Base-by-base conservation (phyloP, 2,888 invertebrate genomes). In the Orthosia incerta region DNA sequence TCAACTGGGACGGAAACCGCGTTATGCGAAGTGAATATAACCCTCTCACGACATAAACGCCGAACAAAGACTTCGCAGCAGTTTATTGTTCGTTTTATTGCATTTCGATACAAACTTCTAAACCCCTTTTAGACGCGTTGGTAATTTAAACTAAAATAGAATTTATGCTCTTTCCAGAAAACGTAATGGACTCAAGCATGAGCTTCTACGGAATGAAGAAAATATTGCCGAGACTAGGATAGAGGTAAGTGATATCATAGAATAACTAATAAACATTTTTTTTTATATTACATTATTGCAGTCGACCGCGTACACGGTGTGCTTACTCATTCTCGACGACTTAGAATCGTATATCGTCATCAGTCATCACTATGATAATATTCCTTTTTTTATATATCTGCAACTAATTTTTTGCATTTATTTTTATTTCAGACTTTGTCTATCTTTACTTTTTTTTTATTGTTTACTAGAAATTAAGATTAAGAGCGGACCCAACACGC, bases 181-280 rank as follows among this genome's bases (percentile, higher is more conserved):
- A 87, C 91, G 93, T 82, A 94, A 96, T 85, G 96, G 96, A 26
- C 89, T 96, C 45, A 96, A 96, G 85, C 96, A 96, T 82, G 95
- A 96, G 80, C 89, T 96, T 69, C 87, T 96, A 73, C 89, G 94
- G 80, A 96, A 96, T 76, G 96, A 96, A 86, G 96, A 95, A 80
- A 91, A 91, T 71, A 88, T 95, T 71, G 95, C 95, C 16, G 96
- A 96, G 84, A 96, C 96, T 50, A 93, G 96, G 87, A 94, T 96
- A 87, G 96, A 96, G 89, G 96, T 96, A 89, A 88, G 90, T 89
- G 3, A 68, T 20, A 23, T 51, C 13, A 64, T 56, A 20, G 20
- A 26, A 60, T 60, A 13, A n/a, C 15, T 3, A 55, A 15, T 39
- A 39, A 39, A 39, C 39, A n/a, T 39, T 9, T 9, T 39, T 39